Conservation (phyloP, 2,797 vertebrate genomes). For the Bryconaethiops microstoma region DNA sequence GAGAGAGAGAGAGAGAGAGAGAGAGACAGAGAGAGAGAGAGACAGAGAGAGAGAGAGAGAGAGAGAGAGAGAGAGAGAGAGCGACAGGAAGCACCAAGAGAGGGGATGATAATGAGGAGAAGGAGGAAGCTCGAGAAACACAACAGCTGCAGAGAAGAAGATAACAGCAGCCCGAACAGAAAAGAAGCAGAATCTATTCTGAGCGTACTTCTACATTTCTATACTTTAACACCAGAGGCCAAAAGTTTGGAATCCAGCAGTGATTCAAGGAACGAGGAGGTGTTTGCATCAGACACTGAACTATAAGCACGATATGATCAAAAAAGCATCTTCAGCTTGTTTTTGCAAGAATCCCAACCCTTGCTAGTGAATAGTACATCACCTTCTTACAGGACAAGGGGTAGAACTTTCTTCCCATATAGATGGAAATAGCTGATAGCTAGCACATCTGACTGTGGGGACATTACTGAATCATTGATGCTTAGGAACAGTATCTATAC, state of each 20-base stretch:
- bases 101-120: slow-evolving; percentile 24
- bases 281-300: no score
- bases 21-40: neutral
- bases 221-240: neutral
- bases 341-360: no score
- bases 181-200: neutral
- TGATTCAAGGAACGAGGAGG: neutral
- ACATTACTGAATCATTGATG: no score
- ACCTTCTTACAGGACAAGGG: no score
- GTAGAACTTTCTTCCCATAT: no score
- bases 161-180: neutral
- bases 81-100: slow-evolving; percentile 5
- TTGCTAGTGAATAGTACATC: no score
- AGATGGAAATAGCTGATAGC: no score
- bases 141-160: slow-evolving; percentile 6
- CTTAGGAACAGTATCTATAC: no score
- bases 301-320: no score
- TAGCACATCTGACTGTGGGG: no score
- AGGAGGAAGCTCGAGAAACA: neutral
- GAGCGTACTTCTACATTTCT: neutral
- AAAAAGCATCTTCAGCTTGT: no score
- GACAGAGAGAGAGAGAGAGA: neutral
- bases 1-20: no score
- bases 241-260: neutral
- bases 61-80: neutral